phyloP scores from a whole-genome alignment of 2,113 vertebrate species.

The Caranx melampygus region DNA sequence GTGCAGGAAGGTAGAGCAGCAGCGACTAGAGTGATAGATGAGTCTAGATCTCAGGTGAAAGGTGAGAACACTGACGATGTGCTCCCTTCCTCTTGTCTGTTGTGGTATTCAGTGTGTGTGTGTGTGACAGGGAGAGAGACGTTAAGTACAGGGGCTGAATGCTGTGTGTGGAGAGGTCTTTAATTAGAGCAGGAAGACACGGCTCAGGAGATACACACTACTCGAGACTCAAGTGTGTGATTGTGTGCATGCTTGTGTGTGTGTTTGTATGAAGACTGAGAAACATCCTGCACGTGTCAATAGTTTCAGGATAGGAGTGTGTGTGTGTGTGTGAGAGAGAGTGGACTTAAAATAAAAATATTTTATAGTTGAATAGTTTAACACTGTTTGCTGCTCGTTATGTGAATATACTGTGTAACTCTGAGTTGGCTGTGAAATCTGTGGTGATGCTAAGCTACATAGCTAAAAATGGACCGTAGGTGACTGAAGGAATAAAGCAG shows the following conservation, averaged over 20 bases:
- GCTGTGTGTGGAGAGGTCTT: conserved; percentile 70
- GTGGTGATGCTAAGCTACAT: too few relatives aligned
- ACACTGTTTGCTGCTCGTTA: too few relatives aligned
- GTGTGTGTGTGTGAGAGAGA: conserved; percentile 15
- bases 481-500: too few relatives aligned
- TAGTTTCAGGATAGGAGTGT: conserved; percentile 15
- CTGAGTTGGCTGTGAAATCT: too few relatives aligned
- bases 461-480: too few relatives aligned
- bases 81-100: conserved; percentile 42
- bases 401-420: too few relatives aligned
- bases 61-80: conserved; percentile 67
- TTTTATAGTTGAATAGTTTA: too few relatives aligned
- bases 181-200: conserved; percentile 85
- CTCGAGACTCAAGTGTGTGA: conserved; percentile 58
- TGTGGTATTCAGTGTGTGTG: conserved; percentile 61
- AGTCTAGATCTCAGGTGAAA: conserved; percentile 57
- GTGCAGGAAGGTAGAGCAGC: conserved; percentile 28
- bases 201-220: conserved; percentile 67
- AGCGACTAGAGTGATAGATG: conserved; percentile 30
- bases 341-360: too few relatives aligned
- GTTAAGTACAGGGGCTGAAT: conserved; percentile 82
- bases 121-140: conserved; percentile 23
- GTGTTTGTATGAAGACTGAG: conserved; percentile 7
- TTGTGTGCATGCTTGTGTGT: conserved; percentile 22
- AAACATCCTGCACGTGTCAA: conserved; percentile 48